Evolutionary conservation across 2,888 invertebrate genomes (phyloP), one percentile per base, ranked within the genome.

Genomic region (Patella caerulea): DNA sequence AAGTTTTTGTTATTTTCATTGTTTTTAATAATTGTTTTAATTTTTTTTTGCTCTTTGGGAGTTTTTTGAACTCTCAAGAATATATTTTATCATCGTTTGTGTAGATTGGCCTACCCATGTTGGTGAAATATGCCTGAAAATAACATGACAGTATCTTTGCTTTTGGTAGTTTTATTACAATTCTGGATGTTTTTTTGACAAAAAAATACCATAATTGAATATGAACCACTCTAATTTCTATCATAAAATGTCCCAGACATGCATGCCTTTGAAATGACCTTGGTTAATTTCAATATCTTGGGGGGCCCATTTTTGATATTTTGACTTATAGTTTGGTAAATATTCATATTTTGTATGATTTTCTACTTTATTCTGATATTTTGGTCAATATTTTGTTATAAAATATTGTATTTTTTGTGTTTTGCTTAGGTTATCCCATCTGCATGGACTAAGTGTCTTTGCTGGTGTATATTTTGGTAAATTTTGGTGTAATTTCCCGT

Each of bases 281-380:
- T 85, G 82, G 80, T 78, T 76, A 83, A 80, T 82, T 75, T 56
- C 79, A 79, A 70, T 83, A 87, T 83, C 80, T 75, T 78, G 76
- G 77, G 83, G 87, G 86, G 86, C 89, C 88, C 89, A 85, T 88
- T 88, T 89, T 88, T 81, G 84, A 82, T 85, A 88, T 81, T 86
- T 88, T 84, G 73, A 76, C 79, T 75, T 79, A 53, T 79, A 78
- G 71, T 80, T 82, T 80, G 76, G 69, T 73, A 79, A 76, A 80
- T 79, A 79, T 77, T 19, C 56, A n/a, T 69, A 52, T n/a, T 34
- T 71, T 69, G 15, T 65, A 69, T 15, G 24, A 19, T 19, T 19
- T 71, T 71, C 15, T 71, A 71, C 15, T 71, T 71, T 59, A 55
- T 34, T 59, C 34, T 69, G 29, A 45, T n/a, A 15, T 65, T 14